Conservation (phyloP, 92 coral and sea anemone genomes). For the Anthopleura xanthogrammica region DNA sequence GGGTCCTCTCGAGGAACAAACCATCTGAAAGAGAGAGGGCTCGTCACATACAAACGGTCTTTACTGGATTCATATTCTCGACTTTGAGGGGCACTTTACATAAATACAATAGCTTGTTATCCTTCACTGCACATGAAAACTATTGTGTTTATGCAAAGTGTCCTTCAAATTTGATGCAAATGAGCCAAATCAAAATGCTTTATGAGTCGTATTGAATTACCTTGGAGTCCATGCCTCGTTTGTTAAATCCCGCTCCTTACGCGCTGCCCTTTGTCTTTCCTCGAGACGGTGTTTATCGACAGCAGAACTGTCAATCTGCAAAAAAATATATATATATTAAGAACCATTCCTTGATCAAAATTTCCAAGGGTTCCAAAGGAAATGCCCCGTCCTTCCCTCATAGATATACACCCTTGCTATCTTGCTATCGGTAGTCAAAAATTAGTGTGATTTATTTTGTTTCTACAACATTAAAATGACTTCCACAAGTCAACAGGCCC, state of each 20-base stretch:
- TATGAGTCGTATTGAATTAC: conserved; percentile 29
- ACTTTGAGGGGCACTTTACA: too few species aligned
- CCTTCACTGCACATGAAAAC: too few species aligned
- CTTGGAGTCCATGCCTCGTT: conserved; percentile 91
- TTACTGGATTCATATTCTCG: too few species aligned
- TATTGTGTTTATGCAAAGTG: too few species aligned
- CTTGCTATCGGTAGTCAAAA: too few species aligned
- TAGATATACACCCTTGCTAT: too few species aligned
- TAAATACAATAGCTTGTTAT: too few species aligned
- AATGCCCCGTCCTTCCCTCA: too few species aligned
- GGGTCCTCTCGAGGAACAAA: conserved; percentile 83
- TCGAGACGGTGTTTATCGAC: conserved; percentile 90
- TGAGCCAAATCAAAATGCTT: too few species aligned
- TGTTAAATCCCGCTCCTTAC: conserved; percentile 71
- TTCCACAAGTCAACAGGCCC: not conserved
- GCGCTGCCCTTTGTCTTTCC: conserved; percentile 78
- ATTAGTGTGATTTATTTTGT: too few species aligned
- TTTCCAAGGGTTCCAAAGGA: not conserved
- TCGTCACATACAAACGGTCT: not conserved
- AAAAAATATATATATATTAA: not conserved
- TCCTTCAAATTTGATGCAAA: too few species aligned
- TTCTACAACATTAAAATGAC: too few species aligned
- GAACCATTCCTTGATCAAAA: not conserved
- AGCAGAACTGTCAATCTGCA: conserved; percentile 87
- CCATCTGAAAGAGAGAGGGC: conserved; percentile 65